Base-by-base conservation (phyloP, 2,113 vertebrate genomes). In the Elgaria multicarinata region DNA sequence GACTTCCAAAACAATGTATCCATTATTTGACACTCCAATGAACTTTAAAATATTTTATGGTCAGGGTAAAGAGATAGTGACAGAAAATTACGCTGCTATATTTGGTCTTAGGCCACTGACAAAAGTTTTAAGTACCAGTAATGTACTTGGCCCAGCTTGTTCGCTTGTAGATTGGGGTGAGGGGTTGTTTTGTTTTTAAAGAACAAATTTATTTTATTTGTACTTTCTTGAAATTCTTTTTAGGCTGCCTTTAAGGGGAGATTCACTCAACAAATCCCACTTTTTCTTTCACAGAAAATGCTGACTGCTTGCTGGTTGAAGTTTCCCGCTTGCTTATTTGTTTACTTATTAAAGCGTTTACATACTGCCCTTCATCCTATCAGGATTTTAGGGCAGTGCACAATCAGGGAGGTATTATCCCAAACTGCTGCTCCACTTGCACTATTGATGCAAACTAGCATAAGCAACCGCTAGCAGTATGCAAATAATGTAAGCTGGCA, bases 31-130 rank as follows among this genome's bases (percentile, higher is more conserved):
- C 62, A 33, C 77, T 91, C 69, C 1, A 1, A 88, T 96, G 92
- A 93, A 93, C 90, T 79, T 83, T 92, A 94, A 83, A 94, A 94
- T 90, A 94, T 72, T 93, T 96, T 94, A 93, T 92, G 92, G 90
- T 72, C 82, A 86, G 58, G 88, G 90, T 92, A 93, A 95, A 88
- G 42, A 86, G 85, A 87, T 33, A 83, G 90, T 91, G 66, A 84
- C 79, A 0, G 0, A 85, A 93, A 2, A 1, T 71, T 89, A 74
- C 62, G 44, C 33, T 93, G 85, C 64, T 82, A 80, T 14, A 62
- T 76, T 89, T 75, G 39, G 39, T 83, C 31, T 22, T 75, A 82
- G 39, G 22, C 58, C 64, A 67, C 46, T 77, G 36, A 69, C 42
- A 80, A 86, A 86, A 36, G 66, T 83, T 76, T 46, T 36, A 67